Base-by-base conservation (phyloP, 2,797 vertebrate species). In the Sebastes dallii region DNA sequence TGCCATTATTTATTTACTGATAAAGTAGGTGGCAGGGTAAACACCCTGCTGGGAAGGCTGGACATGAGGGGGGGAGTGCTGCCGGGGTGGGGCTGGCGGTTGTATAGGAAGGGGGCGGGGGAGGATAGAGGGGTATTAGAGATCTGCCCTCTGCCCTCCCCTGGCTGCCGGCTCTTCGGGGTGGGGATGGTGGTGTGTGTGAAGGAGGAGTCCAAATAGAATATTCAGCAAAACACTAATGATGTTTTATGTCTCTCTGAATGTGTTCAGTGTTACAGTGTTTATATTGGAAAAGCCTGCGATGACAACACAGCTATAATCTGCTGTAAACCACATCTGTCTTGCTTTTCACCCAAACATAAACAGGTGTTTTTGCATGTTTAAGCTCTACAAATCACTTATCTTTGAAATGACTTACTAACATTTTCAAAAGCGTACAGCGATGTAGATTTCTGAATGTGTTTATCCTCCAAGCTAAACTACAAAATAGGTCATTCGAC, bases 1-100 rank as follows among this genome's bases (percentile, higher is more conserved):
- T 82, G 72, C 89, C 91, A 94, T 95, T 86, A 94, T 95, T 95
- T 94, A 95, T 96, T 95, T 93, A 95, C 89, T 88, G 84, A 88
- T 86, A 70, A 88, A 90, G 88, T 87, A 84, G 91, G 88, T 86
- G 85, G 76, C 62, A 71, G 84, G 59, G 83, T 84, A 82, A 89
- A 88, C 89, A 88, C 75, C 78, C 76, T 88, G 85, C 85, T 88
- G 75, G n/a, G 78, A 70, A 77, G 66, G 84, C 54, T 82, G 75
- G 64, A 71, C 42, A 54, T 18, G 58, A 20, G 59, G 60, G 46
- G 54, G 32, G 34, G 18, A 14, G 25, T 2, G 10, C 14, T 27
- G 66, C 8, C 4, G 55, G n/a, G 46, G 24, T 32, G 50, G 75
- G 59, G 65, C 54, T 75, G 77, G 65, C 42, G 42, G 56, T 72